Percentiles rank a stretch among this genome's conserved stretches.
Evolutionary conservation across 2,888 invertebrate species (phyloP).

Genomic region (Epinotia demarniana): DNA sequence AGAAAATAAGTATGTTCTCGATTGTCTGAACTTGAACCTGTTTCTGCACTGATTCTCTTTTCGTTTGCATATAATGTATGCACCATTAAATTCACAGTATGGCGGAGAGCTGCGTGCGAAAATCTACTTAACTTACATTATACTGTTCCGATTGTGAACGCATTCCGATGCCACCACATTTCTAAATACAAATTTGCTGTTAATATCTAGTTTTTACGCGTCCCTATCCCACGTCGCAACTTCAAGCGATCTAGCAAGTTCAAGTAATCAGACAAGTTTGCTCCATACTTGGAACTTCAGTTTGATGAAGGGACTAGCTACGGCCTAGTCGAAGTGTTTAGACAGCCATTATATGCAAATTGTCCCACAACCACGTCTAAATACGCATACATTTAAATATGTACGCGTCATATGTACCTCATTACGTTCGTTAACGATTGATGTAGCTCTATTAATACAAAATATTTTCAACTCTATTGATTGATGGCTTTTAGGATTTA

Average conservation of each 20-base stretch:
- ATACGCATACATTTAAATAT: conserved; percentile 48
- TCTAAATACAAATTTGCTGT: conserved; percentile 51
- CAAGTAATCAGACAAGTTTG: conserved; percentile 17
- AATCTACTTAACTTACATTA: conserved; percentile 38
- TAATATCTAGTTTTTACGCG: conserved; percentile 59
- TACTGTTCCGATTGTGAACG: conserved; percentile 53
- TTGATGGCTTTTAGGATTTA: conserved; percentile 9
- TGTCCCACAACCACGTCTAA: conserved; percentile 42
- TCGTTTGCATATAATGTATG: conserved; percentile 39
- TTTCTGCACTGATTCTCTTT: conserved; percentile 38
- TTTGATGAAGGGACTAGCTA: conserved; percentile 11
- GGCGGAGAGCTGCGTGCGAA: conserved; percentile 47
- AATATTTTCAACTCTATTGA: neutral
- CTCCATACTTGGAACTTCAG: conserved; percentile 16
- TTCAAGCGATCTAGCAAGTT: conserved; percentile 17
- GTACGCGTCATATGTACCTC: conserved; percentile 38
- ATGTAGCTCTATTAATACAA: conserved; percentile 19
- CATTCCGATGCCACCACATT: conserved; percentile 53
- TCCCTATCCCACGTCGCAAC: conserved; percentile 43
- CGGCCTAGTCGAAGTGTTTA: conserved; percentile 30
- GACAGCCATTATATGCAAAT: conserved; percentile 48
- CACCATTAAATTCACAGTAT: conserved; percentile 34
- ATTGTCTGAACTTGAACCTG: conserved; percentile 42
- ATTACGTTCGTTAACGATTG: conserved; percentile 40
- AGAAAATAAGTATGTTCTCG: conserved; percentile 9